These are phyloP conservation scores for Platysteira castanea DNA, from an alignment of 2,113 vertebrate species.

Conservation along the genomic window DNA sequence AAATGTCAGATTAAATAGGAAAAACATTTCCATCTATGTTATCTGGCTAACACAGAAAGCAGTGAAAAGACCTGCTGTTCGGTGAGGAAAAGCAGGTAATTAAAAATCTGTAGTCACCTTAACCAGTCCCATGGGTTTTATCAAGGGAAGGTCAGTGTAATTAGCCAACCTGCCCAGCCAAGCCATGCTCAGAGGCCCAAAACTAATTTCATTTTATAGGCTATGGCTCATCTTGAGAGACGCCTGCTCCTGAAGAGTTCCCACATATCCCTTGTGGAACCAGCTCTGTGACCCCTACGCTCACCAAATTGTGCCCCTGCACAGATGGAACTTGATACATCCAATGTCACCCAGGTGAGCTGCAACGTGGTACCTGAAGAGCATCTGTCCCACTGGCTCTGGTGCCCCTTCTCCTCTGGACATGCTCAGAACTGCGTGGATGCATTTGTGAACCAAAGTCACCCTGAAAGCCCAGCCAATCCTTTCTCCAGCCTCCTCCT, in stretches of 20 bases:
- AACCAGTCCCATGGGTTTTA: not conserved
- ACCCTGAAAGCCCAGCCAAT: not conserved
- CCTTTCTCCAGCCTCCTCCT: not conserved
- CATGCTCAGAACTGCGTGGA: rapidly evolving
- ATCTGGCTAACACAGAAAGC: not conserved
- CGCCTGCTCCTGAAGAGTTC: not conserved
- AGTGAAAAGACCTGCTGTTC: not conserved
- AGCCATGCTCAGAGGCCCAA: not conserved
- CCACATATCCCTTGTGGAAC: not conserved
- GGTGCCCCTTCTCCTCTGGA: not conserved
- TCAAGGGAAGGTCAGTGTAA: not conserved
- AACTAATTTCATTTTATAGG: not conserved
- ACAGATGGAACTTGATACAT: not conserved
- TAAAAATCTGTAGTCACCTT: not conserved
- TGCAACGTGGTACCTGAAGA: rapidly evolving
- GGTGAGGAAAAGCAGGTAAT: not conserved
- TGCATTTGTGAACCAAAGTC: not conserved
- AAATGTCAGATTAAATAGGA: not conserved
- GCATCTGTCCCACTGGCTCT: not conserved
- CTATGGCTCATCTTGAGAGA: not conserved
- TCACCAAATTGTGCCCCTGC: not conserved
- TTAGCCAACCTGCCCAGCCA: not conserved
- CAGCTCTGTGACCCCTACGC: not conserved
- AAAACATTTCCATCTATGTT: not conserved
- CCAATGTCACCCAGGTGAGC: not conserved